Conservation (phyloP, 2,113 vertebrate species). For the Callospermophilus lateralis region DNA sequence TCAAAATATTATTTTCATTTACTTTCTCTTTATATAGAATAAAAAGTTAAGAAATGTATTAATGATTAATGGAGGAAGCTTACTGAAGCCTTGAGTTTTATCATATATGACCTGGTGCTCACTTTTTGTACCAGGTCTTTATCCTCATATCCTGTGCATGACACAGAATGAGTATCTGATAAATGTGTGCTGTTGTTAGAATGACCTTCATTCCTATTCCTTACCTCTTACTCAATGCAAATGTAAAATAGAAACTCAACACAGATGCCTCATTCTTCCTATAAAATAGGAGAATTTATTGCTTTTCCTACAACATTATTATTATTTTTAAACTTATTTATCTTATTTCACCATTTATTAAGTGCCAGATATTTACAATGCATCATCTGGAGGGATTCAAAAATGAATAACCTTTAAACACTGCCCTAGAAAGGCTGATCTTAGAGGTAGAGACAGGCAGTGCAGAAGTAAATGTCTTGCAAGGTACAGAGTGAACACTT, state of each 20-base stretch:
- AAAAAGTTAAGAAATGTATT: slow-evolving; percentile 34
- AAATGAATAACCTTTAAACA: neutral
- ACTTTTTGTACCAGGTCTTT: neutral
- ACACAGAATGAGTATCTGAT: neutral
- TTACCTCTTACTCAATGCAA: neutral
- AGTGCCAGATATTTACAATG: neutral
- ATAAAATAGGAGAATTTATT: neutral
- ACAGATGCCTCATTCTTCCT: neutral
- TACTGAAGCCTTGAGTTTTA: neutral
- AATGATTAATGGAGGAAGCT: neutral
- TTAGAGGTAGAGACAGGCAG: neutral
- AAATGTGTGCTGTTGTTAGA: neutral
- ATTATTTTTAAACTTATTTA: slow-evolving; percentile 43
- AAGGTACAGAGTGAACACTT: neutral
- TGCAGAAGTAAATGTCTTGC: neutral
- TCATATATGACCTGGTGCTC: neutral
- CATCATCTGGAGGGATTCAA: neutral
- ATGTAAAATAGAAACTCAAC: neutral
- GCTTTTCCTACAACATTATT: neutral
- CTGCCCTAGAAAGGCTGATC: neutral
- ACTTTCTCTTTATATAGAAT: neutral
- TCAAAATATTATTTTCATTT: neutral
- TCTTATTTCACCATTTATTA: slow-evolving; percentile 6
- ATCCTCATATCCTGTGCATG: neutral
- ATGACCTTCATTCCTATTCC: slow-evolving; percentile 4